Base-by-base conservation (phyloP, 2,113 vertebrate genomes). In the Zapus hudsonius region DNA sequence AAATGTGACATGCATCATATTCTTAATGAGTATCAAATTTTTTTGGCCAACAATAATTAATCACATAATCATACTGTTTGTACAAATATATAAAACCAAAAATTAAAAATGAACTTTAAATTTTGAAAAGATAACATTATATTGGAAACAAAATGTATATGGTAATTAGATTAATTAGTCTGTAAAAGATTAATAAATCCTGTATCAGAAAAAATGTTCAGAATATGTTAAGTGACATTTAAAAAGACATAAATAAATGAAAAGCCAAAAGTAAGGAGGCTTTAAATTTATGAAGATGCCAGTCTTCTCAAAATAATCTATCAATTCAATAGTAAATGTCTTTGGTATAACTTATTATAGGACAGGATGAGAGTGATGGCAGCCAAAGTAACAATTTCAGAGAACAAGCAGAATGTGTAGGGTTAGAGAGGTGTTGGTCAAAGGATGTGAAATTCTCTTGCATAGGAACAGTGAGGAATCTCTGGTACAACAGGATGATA, bases 221-320 rank as follows among this genome's bases (percentile, higher is more conserved):
- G 12, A 61, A 38, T 27, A 36, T 73, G 55, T 61, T 85, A 47
- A 76, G 63, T 72, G 59, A 76, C 22, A 89, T 36, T 44, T 33
- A 81, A 75, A 29, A 85, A 92, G 29, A 75, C 23, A 52, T 52
- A 85, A 44, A 74, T 74, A 72, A 66, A 82, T 69, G 42, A 86
- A 55, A 74, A 57, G 38, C 17, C 12, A 90, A 81, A 85, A 85
- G 38, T n/a, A n/a, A 70, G 74, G 38, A 88, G 74, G n/a, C 42
- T 69, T 61, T 55, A 81, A 67, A 74, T 52, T 80, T 59, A 89
- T 52, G 79, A 64, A 88, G n/a, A 74, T 74, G n/a, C 25, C 81
- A 55, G 67, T 85, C 42, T 63, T 27, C 29, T 61, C 40, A 33
- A 52, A 29, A 85, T 38, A 74, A 76, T 23, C 13, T 76, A 33